Percentiles rank a stretch among this genome's conserved stretches.
These are phyloP conservation scores for Caenorhabditis remanei DNA, from an alignment of 1,140 invertebrate species.

Conservation along the genomic window DNA sequence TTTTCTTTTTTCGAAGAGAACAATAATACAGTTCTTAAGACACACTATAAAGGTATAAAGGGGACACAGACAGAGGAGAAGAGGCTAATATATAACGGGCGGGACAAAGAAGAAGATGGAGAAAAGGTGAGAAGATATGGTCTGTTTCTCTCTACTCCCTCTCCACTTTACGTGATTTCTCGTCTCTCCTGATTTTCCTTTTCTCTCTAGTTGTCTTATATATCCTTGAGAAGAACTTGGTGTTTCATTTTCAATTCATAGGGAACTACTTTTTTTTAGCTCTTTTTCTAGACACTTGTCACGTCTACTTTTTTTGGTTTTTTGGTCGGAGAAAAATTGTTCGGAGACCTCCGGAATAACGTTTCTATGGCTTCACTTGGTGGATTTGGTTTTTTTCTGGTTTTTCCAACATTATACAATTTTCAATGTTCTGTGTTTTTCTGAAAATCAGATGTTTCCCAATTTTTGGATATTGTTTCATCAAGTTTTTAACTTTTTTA, in stretches of 20 bases:
- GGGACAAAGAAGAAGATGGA: background rate
- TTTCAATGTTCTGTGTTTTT: no score
- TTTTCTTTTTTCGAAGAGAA: background rate
- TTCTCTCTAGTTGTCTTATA: constrained; percentile 43
- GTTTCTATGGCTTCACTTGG: no score
- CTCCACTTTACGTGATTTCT: background rate
- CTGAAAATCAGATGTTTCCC: no score
- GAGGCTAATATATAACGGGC: constrained; percentile 20
- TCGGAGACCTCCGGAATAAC: background rate
- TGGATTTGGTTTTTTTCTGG: no score
- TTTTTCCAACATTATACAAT: no score
- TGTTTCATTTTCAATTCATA: constrained; percentile 46
- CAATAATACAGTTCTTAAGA: background rate
- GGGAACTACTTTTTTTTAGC: background rate
- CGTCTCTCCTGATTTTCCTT: background rate
- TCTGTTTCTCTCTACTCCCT: background rate
- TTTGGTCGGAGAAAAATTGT: background rate
- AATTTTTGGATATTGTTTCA: no score
- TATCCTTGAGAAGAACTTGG: background rate
- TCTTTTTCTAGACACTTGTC: background rate
- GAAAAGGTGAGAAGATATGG: constrained; percentile 47
- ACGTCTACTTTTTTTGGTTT: background rate
- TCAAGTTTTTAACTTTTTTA: no score
- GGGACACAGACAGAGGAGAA: background rate
- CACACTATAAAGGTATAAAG: constrained; percentile 21